Evolutionary conservation across 1,140 invertebrate genomes (phyloP), one percentile per base, ranked within the genome.

Genomic region (Macrosteles quadrilineatus): DNA sequence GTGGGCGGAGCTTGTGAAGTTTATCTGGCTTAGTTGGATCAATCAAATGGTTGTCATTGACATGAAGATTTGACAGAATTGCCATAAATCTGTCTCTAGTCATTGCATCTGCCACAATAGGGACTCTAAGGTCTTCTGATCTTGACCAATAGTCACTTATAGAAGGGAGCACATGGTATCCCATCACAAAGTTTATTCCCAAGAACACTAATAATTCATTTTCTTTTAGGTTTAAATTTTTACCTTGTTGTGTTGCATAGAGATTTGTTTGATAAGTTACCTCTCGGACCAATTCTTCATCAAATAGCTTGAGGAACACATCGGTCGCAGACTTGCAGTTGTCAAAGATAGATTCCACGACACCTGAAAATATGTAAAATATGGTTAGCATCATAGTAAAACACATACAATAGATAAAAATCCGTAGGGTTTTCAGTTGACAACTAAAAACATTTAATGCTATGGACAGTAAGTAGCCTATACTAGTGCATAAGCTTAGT

Each of bases 51-150:
- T 55, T 55, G 19, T 55, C 50, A 55, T 23, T 55, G 6, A 23
- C 40, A 45, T 70, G 68, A 36, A 70, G 62, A 47, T 65, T 29
- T 1, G 1, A 43, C n/a, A 70, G 32, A 23, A 70, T 70, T 2
- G 65, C 36, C n/a, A 63, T 31, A 25, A 67, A 70, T 32, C 68
- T 66, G 23, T 21, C 47, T 29, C 62, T 57, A n/a, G 43, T 32
- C 68, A 70, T 70, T 36, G 68, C 29, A 30, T 64, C 62, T 40
- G 25, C 63, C 27, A 70, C 31, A 12, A 21, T 14, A 21, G 32
- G 32, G 21, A 67, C 40, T 21, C 29, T 36, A 21, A 50, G 30
- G 25, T 67, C 66, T 17, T 50, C 43, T 23, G 40, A 21, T 50
- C 25, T 50, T 14, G 66, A 2, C 45, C 45, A 67, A 30, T 67